These are phyloP conservation scores for Hesperia comma DNA, from an alignment of 2,888 invertebrate species.

Conservation along the genomic window DNA sequence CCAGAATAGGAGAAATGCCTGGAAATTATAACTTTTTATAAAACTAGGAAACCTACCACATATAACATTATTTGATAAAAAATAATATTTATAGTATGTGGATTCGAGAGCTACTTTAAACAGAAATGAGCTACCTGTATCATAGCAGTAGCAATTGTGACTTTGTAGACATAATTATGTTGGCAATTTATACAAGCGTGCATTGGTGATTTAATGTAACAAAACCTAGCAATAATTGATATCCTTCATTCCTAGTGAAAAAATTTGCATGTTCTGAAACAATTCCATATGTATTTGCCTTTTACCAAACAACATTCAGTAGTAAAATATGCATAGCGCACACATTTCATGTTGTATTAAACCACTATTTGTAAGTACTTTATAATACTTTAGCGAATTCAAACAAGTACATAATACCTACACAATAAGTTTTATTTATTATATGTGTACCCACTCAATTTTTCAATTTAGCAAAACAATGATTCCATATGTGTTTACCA, in stretches of 20 bases:
- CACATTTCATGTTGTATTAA: not conserved
- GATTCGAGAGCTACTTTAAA: no score
- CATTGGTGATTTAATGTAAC: not conserved
- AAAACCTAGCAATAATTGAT: not conserved
- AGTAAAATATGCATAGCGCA: no score
- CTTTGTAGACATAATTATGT: not conserved
- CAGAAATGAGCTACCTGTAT: no score
- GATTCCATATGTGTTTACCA: not conserved
- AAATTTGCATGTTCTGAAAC: no score
- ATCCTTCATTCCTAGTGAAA: not conserved
- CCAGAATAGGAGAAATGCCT: no score
- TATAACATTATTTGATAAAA: no score
- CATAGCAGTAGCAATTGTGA: not conserved
- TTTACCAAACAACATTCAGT: no score
- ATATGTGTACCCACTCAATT: not conserved
- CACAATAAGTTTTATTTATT: not conserved
- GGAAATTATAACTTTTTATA: no score
- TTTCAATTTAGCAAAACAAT: conserved; percentile 21
- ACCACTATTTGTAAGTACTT: not conserved
- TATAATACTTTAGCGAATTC: not conserved
- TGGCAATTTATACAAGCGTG: conserved; percentile 1
- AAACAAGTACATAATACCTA: not conserved
- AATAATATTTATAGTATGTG: no score
- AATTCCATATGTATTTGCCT: no score
- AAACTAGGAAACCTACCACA: no score